These are phyloP conservation scores for Ictidomys tridecemlineatus DNA, from an alignment of 2,113 vertebrate species.

Conservation along the genomic window DNA sequence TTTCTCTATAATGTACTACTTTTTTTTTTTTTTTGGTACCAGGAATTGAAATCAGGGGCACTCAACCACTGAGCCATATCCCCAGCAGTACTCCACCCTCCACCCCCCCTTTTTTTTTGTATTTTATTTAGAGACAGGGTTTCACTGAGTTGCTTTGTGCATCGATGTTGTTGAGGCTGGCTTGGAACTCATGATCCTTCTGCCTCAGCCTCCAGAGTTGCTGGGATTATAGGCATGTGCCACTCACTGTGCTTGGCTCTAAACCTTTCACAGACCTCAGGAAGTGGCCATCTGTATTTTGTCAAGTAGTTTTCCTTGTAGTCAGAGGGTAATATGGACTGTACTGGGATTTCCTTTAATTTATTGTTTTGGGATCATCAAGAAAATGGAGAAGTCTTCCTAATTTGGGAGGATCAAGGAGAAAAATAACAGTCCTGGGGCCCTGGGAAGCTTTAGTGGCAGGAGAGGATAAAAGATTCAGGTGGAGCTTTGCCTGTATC, in stretches of 20 bases:
- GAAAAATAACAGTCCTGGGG: not conserved
- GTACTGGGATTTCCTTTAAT: not conserved
- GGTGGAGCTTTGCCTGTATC: not conserved
- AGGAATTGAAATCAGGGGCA: no score
- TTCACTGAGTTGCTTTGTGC: no score
- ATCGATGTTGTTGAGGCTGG: no score
- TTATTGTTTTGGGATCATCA: not conserved
- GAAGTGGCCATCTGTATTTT: not conserved
- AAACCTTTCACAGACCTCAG: not conserved
- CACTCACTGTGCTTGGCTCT: no score
- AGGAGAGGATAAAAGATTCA: not conserved
- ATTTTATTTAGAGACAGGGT: no score
- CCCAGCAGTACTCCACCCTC: no score
- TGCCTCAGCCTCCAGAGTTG: no score
- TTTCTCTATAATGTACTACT: not conserved
- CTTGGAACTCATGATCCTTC: no score
- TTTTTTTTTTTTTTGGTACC: not conserved
- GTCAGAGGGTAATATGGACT: not conserved
- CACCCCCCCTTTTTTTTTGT: no score
- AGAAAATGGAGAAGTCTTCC: conserved; percentile 4
- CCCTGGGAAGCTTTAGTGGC: not conserved
- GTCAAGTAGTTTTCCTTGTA: conserved; percentile 30
- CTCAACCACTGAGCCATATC: no score
- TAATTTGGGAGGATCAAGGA: not conserved
- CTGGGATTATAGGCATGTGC: no score